A percentile compares a stretch with the other conserved stretches of the same genome.
Conservation (phyloP, 1,140 invertebrate species). For the Halesus radiatus region DNA sequence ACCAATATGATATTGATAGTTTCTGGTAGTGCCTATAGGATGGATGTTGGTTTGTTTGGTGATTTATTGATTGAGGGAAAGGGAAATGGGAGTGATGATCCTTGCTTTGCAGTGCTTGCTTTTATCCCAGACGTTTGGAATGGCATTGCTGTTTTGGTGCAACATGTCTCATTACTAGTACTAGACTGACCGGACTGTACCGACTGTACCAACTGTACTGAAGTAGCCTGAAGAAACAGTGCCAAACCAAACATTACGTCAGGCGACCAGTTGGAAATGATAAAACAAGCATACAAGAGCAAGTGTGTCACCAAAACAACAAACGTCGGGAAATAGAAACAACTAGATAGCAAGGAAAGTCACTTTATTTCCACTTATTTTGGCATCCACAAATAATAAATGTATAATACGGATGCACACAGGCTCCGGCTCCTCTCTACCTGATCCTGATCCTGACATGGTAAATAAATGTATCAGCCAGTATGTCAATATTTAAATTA, state of each 20-base stretch:
- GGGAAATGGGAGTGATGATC: constrained; percentile 48
- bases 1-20: no score
- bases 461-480: constrained; percentile 25
- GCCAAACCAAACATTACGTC: constrained; percentile 57
- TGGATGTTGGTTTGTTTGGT: no score
- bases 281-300: constrained; percentile 58
- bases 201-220: constrained; percentile 7
- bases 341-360: constrained; percentile 59
- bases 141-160: constrained; percentile 59
- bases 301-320: constrained; percentile 68
- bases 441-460: background rate
- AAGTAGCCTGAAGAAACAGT: constrained; percentile 46
- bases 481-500: background rate
- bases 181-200: background rate
- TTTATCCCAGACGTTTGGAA: constrained; percentile 58
- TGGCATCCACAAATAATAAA: constrained; percentile 43
- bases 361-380: constrained; percentile 57
- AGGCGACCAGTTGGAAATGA: constrained; percentile 54
- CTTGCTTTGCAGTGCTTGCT: constrained; percentile 58
- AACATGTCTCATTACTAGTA: constrained; percentile 50
- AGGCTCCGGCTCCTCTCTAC: background rate
- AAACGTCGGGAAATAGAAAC: constrained; percentile 71
- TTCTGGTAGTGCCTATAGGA: no score
- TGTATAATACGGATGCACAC: constrained; percentile 29
- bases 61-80: background rate